Evolutionary conservation across 2,888 invertebrate genomes (phyloP).

Genomic region (Amiota mariae): DNA sequence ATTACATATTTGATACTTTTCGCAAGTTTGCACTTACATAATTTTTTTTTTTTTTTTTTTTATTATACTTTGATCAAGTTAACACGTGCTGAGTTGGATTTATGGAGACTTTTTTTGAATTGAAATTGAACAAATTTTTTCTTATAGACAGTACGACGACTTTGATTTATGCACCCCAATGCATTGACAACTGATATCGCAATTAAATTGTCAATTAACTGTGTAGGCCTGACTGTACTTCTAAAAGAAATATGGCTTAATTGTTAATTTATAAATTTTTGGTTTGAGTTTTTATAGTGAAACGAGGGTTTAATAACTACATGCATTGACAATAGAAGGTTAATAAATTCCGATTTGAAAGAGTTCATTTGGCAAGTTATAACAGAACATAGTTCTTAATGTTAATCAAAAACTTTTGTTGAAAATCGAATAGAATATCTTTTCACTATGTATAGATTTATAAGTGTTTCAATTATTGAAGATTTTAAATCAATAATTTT

Average conservation of each 20-base stretch:
- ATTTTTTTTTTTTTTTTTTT: too few species aligned
- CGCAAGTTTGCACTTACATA: background rate
- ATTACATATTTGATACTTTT: slow-evolving; percentile 23
- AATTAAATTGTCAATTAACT: slow-evolving; percentile 58
- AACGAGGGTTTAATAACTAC: too few species aligned
- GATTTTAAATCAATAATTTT: too few species aligned
- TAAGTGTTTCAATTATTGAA: too few species aligned
- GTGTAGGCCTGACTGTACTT: slow-evolving; percentile 17
- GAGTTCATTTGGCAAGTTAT: too few species aligned
- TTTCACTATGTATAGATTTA: too few species aligned
- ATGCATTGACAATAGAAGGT: too few species aligned
- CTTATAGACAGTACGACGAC: background rate
- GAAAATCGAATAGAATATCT: background rate
- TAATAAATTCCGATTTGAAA: too few species aligned
- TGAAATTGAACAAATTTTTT: background rate
- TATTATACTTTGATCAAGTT: background rate
- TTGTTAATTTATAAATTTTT: slow-evolving; percentile 21
- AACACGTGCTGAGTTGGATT: slow-evolving; percentile 14
- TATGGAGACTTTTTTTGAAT: background rate
- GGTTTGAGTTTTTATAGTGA: background rate
- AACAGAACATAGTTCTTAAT: too few species aligned
- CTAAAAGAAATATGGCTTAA: slow-evolving; percentile 15
- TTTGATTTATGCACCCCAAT: slow-evolving; percentile 21
- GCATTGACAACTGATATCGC: slow-evolving; percentile 38
- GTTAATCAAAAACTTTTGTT: too few species aligned